Evolutionary conservation across 53 echinoderm and acorn worm genomes (phyloP).

Genomic region (Paracentrotus lividus): DNA sequence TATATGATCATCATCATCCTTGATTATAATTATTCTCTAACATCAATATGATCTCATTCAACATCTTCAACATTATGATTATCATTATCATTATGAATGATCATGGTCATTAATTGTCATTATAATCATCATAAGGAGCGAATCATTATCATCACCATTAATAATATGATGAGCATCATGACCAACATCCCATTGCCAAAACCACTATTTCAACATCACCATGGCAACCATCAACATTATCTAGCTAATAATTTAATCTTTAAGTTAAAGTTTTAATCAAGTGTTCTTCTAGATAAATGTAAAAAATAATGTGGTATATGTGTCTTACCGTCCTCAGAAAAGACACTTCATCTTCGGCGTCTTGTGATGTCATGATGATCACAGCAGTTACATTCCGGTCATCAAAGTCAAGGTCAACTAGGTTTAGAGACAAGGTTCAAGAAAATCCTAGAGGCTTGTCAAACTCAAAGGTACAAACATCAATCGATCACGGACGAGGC

Average conservation of each 20-base stretch:
- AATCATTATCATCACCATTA: not conserved
- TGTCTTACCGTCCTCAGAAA: conserved; percentile 89
- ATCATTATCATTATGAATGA: not conserved
- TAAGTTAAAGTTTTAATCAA: not conserved
- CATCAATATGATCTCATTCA: not conserved
- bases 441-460: not conserved
- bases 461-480: conserved; percentile 9
- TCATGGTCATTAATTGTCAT: not conserved
- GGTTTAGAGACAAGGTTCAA: conserved; percentile 19
- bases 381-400: conserved; percentile 22
- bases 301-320: too few species aligned
- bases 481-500: not conserved
- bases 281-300: too few species aligned
- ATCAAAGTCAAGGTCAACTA: not conserved
- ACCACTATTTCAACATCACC: not conserved
- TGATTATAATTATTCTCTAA: too few species aligned
- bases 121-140: not conserved
- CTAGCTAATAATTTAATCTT: not conserved
- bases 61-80: not conserved
- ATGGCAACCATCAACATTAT: not conserved
- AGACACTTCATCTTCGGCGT: conserved; percentile 90
- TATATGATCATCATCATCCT: too few species aligned
- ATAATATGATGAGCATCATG: not conserved
- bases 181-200: too few species aligned
- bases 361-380: conserved; percentile 63